Base-by-base conservation (phyloP, 2,113 vertebrate species). In the Ceyx melanurus region DNA sequence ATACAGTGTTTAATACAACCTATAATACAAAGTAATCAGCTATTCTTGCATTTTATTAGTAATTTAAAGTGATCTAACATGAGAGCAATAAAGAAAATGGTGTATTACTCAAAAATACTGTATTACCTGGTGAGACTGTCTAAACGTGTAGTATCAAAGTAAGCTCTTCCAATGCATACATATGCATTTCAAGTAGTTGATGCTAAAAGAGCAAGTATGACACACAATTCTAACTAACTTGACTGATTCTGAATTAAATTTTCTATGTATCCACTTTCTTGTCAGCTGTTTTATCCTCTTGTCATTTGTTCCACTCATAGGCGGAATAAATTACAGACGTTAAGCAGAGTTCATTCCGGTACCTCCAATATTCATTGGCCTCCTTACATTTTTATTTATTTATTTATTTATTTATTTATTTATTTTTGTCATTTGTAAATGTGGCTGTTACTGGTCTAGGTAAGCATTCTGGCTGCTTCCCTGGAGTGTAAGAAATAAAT, bases 21-120 rank as follows among this genome's bases (percentile, higher is more conserved):
- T 31, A 13, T 68, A 91, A 48, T 74, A 66, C 56, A 92, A 54
- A 20, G 4, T 77, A 86, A 79, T 90, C 82, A 92, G 73, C 33
- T 86, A 46, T 71, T 85, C 77, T 95, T 93, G 66, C 26, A 53
- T 97, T 97, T 94, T 95, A 90, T 92, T 92, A 84, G 67, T 90
- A 92, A 94, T 90, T 76, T 92, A 80, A 96, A 96, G 86, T 94
- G 12, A 86, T 91, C 68, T 90, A 76, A 89, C 86, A 90, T 86
- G 31, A 85, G 43, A 97, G 46, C 68, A 87, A 93, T 95, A 94
- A 93, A 95, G 80, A 93, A 95, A 93, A 75, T 62, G 74, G 64
- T 64, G 17, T 77, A 33, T 67, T 68, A 64, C 23, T 80, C 13
- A 72, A 72, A 72, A 73, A 48, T 43, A 33, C 16, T 8, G 0